Evolutionary conservation across 2,888 invertebrate genomes (phyloP).

Genomic region (Euphydryas editha): DNA sequence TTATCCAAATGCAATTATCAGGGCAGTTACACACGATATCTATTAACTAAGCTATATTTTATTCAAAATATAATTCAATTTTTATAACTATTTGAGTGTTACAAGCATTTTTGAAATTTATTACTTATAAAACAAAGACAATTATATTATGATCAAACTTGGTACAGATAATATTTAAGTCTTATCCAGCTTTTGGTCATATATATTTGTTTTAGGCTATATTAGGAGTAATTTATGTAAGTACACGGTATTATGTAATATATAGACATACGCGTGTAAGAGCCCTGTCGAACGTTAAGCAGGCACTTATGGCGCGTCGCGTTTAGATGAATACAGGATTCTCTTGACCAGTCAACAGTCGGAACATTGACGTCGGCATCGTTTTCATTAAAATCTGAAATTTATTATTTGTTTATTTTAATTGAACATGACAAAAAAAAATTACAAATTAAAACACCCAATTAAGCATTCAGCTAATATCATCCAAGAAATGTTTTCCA

Average conservation of each 20-base stretch:
- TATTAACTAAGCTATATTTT: constrained; percentile 11
- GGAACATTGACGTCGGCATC: constrained; percentile 99
- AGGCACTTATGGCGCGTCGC: constrained; percentile 83
- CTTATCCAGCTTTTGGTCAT: not conserved
- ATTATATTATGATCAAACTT: not conserved
- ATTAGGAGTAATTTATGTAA: not conserved
- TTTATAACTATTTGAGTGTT: constrained; percentile 7
- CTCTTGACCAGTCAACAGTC: constrained; percentile 99
- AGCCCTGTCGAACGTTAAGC: constrained; percentile 53
- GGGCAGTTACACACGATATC: constrained; percentile 33
- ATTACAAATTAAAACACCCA: no score
- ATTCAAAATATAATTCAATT: constrained; percentile 2
- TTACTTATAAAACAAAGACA: not conserved
- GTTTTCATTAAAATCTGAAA: constrained; percentile 99
- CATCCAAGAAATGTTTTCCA: no score
- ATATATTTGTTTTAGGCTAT: not conserved
- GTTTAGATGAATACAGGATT: constrained; percentile 98
- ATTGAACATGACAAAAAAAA: not conserved
- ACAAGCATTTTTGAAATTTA: constrained; percentile 7
- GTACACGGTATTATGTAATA: not conserved
- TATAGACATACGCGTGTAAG: constrained; percentile 21
- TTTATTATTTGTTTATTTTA: constrained; percentile 23
- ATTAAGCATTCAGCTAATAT: no score
- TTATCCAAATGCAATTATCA: constrained; percentile 20
- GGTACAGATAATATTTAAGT: not conserved